phyloP scores from a whole-genome alignment of 1,140 invertebrate species.

The Sesamia nonagrioides region DNA sequence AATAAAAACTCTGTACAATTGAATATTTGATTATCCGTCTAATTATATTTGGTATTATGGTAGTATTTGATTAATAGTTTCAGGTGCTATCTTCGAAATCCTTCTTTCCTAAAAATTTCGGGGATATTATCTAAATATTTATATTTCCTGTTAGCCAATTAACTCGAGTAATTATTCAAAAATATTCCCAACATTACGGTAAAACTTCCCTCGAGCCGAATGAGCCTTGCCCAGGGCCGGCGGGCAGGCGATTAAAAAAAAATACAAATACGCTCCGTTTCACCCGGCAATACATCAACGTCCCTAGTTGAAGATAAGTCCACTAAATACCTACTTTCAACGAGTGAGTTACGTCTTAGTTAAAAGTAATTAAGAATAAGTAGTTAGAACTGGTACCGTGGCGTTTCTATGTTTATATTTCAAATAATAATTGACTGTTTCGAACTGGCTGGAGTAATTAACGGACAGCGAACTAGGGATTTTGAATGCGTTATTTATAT shows the following conservation, averaged over 20 bases:
- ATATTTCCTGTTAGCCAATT: too few species aligned
- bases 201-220: constrained; percentile 19
- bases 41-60: too few species aligned
- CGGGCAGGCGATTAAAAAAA: constrained; percentile 43
- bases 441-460: constrained; percentile 71
- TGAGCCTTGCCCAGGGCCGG: constrained; percentile 25
- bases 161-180: constrained; percentile 23
- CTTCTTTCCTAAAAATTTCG: background rate
- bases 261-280: constrained; percentile 69
- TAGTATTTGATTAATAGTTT: background rate
- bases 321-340: constrained; percentile 80
- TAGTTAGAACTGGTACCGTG: constrained; percentile 71
- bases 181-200: constrained; percentile 23
- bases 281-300: constrained; percentile 78
- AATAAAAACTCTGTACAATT: too few species aligned
- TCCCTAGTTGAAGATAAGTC: constrained; percentile 71
- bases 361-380: constrained; percentile 84
- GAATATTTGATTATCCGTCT: too few species aligned
- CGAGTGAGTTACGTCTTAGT: constrained; percentile 81
- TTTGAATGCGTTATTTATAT: constrained; percentile 69
- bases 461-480: constrained; percentile 72
- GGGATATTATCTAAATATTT: too few species aligned
- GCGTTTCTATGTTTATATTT: constrained; percentile 73
- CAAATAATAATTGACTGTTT: constrained; percentile 78
- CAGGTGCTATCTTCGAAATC: background rate